Percentiles rank a stretch among this genome's conserved stretches.
phyloP scores from a whole-genome alignment of 2,888 invertebrate species.

The Synergus laeviventris region DNA sequence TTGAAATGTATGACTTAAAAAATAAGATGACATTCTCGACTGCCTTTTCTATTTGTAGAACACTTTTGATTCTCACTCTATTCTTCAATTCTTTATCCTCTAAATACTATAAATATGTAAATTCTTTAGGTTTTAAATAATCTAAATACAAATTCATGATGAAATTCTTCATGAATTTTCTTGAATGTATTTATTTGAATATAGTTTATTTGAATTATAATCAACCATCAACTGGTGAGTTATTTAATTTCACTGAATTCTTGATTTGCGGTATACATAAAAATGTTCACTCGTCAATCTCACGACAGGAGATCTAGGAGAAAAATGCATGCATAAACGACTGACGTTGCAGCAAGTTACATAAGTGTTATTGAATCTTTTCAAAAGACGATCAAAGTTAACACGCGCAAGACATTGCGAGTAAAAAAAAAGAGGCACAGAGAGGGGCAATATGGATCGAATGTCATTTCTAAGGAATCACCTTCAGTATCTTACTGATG shows the following conservation, averaged over 20 bases:
- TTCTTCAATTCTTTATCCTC: neutral
- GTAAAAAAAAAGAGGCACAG: constrained; percentile 25
- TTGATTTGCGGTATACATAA: neutral
- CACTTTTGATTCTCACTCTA: neutral
- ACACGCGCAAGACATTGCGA: constrained; percentile 36
- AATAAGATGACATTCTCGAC: neutral
- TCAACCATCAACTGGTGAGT: too few relatives aligned
- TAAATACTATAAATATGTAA: neutral
- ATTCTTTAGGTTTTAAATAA: neutral
- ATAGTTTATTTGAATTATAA: too few relatives aligned
- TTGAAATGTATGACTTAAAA: neutral
- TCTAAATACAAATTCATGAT: neutral
- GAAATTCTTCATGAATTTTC: neutral
- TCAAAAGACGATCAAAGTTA: constrained; percentile 31
- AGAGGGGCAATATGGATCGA: constrained; percentile 59
- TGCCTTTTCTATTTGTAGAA: neutral
- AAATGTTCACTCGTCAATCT: neutral
- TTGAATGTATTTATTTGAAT: too few relatives aligned
- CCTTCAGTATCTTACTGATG: constrained; percentile 66
- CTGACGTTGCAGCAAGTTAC: neutral
- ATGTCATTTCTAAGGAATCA: constrained; percentile 73
- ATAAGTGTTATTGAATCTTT: constrained; percentile 32
- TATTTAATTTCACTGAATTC: neutral
- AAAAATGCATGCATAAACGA: neutral
- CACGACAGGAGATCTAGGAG: neutral